Base-by-base conservation (phyloP, 1,140 invertebrate genomes). In the Sinella curviseta region DNA sequence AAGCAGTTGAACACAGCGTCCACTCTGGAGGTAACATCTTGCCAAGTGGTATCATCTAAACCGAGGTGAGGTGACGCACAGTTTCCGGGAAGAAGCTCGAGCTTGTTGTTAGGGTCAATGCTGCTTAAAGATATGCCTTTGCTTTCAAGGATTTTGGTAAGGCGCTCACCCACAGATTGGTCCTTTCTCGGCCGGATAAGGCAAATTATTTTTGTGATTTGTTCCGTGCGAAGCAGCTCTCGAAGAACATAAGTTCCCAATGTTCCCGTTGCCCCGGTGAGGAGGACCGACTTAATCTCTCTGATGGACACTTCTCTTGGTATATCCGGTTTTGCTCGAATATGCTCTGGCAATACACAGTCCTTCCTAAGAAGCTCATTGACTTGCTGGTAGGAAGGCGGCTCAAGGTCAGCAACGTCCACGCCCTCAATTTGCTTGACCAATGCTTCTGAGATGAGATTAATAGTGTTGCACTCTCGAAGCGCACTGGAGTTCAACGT, bases 241-340 rank as follows among this genome's bases (percentile, higher is more conserved):
- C 31, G 2, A 3, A 75, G 16, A 24, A 75, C 26, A 48, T 75
- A 48, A 14, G 26, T 3, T 2, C 74, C 74, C 39, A 75, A 30
- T 30, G 74, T 75, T 28, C 74, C 74, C 3, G 74, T 75, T 12
- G 33, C 34, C 4, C 74, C 74, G 8, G 35, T 75, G 24, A 75
- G 24, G 12, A 75, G 28, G 1, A 75, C 74, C 2, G 36, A 16
- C 3, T 36, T n/a, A 48, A 75, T 36, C 16, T 75, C 74, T 16
- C 2, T 30, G n/a, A 33, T 30, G 12, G 34, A 2, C 2, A 8
- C 74, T 4, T 14, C 17, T 31, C 2, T 20, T 75, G 3, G 35
- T n/a, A 14, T 48, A 36, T 75, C 34, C 2, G 34, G 26, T 26
- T 28, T 36, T 30, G 60, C 60, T 67, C 24, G 60, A 24, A 74